Percentiles rank a stretch among this genome's conserved stretches.
phyloP scores from a whole-genome alignment of 2,888 invertebrate species.

The Agrilus mali region DNA sequence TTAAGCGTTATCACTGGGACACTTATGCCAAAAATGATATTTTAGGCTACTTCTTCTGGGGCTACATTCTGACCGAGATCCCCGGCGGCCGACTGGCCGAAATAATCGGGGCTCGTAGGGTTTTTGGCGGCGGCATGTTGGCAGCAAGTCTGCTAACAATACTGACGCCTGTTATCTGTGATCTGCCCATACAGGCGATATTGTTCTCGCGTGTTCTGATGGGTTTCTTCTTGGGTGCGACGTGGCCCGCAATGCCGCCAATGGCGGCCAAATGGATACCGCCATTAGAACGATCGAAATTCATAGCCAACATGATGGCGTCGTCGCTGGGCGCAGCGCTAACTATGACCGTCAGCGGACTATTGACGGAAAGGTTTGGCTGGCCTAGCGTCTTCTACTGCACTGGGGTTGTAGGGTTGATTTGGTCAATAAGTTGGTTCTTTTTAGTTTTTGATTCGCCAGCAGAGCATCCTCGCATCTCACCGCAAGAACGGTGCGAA shows the following conservation, averaged over 20 bases:
- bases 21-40: slow-evolving; percentile 67
- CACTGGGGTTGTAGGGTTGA: slow-evolving; percentile 59
- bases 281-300: slow-evolving; percentile 83
- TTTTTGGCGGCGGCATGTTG: slow-evolving; percentile 80
- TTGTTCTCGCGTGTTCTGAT: slow-evolving; percentile 55
- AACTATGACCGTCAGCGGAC: slow-evolving; percentile 78
- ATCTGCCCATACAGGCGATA: slow-evolving; percentile 53
- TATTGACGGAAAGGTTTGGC: slow-evolving; percentile 64
- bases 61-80: slow-evolving; percentile 78
- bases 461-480: slow-evolving; percentile 69
- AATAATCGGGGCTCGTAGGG: slow-evolving; percentile 64
- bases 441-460: slow-evolving; percentile 70
- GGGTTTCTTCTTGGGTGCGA: slow-evolving; percentile 52
- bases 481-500: slow-evolving; percentile 48
- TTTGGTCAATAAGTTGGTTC: slow-evolving; percentile 79
- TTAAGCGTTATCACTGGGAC: slow-evolving; percentile 54
- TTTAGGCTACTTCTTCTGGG: slow-evolving; percentile 84
- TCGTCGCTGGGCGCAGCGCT: slow-evolving; percentile 85
- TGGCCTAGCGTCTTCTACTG: slow-evolving; percentile 89
- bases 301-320: slow-evolving; percentile 89
- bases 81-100: slow-evolving; percentile 81
- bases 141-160: slow-evolving; percentile 70
- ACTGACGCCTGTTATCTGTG: slow-evolving; percentile 65
- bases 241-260: slow-evolving; percentile 89
- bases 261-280: slow-evolving; percentile 93